phyloP scores from a whole-genome alignment of 30 jellyfish, hydroid and myxozoan species.

The Hydractinia echinata region DNA sequence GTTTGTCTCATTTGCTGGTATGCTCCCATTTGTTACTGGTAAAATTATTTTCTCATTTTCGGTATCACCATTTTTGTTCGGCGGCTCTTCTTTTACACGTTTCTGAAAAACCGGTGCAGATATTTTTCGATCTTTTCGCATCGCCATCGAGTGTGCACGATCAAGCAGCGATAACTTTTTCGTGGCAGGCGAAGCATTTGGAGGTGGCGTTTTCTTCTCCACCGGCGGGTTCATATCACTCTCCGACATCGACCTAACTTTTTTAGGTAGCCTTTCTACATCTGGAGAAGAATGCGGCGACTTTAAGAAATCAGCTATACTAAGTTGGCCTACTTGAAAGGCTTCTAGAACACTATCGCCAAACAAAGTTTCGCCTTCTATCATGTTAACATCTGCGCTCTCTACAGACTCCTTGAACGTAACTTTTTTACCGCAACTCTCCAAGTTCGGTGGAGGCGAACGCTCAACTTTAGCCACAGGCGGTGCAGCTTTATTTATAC shows the following conservation, averaged over 20 bases:
- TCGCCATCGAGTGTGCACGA: slow-evolving; percentile 36
- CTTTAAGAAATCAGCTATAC: slow-evolving; percentile 76
- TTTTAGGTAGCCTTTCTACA: slow-evolving; percentile 13
- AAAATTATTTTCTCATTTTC: neutral
- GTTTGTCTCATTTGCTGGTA: too few species aligned
- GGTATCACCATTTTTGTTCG: neutral
- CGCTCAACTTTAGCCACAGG: neutral
- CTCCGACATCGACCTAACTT: neutral
- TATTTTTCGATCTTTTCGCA: neutral
- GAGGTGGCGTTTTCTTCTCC: neutral
- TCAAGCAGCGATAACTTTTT: slow-evolving; percentile 22
- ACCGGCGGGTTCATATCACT: neutral
- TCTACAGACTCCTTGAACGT: slow-evolving; percentile 12
- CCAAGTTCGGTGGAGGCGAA: neutral
- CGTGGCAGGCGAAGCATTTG: slow-evolving; percentile 6
- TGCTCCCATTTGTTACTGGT: neutral
- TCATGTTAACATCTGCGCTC: slow-evolving; percentile 10
- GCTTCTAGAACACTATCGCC: slow-evolving; percentile 79
- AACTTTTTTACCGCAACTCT: slow-evolving; percentile 13
- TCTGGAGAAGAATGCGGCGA: slow-evolving; percentile 57
- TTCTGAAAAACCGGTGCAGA: neutral
- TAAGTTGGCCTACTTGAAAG: slow-evolving; percentile 76
- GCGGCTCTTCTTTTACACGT: neutral
- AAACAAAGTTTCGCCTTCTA: slow-evolving; percentile 51
- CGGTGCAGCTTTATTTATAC: too few species aligned